These are phyloP conservation scores for Leucania comma DNA, from an alignment of 2,888 invertebrate genomes.

Conservation along the genomic window DNA sequence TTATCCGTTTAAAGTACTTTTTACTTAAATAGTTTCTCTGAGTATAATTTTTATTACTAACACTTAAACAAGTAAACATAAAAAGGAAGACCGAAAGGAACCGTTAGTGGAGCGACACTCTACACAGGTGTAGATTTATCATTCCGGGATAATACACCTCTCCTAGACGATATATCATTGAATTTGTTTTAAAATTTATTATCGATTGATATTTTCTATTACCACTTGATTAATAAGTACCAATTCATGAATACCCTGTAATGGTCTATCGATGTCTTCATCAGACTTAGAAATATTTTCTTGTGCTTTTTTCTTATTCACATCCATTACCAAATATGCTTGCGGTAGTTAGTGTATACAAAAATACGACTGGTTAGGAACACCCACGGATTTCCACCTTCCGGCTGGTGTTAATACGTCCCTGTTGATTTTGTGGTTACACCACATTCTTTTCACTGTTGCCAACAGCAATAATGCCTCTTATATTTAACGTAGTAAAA, in stretches of 20 bases:
- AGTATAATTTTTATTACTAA: conserved; percentile 41
- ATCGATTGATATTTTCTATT: conserved; percentile 13
- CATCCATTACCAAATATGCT: conserved; percentile 80
- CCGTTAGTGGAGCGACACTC: conserved; percentile 71
- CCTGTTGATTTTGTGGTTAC: conserved; percentile 85
- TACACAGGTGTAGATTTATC: conserved; percentile 70
- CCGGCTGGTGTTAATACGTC: conserved; percentile 87
- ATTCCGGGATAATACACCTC: conserved; percentile 64
- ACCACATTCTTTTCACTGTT: conserved; percentile 74
- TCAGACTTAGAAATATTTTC: conserved; percentile 35
- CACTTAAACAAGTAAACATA: conserved; percentile 73
- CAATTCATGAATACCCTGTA: conserved; percentile 29
- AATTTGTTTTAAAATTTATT: conserved; percentile 26
- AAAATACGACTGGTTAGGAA: conserved; percentile 85
- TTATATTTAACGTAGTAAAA: conserved; percentile 72
- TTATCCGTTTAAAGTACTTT: conserved; percentile 35
- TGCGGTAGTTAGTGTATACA: conserved; percentile 80
- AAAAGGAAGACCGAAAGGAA: conserved; percentile 67
- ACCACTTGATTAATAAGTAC: conserved; percentile 21
- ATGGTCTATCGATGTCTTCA: conserved; percentile 37
- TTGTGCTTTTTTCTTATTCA: conserved; percentile 68
- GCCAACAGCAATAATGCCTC: conserved; percentile 75
- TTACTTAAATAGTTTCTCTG: conserved; percentile 36
- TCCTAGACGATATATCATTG: conserved; percentile 56
- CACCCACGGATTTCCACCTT: conserved; percentile 87